A percentile compares a stretch with the other conserved stretches of the same genome.
These are phyloP conservation scores for Eupithecia abbreviata DNA, from an alignment of 2,888 invertebrate species.

Conservation along the genomic window DNA sequence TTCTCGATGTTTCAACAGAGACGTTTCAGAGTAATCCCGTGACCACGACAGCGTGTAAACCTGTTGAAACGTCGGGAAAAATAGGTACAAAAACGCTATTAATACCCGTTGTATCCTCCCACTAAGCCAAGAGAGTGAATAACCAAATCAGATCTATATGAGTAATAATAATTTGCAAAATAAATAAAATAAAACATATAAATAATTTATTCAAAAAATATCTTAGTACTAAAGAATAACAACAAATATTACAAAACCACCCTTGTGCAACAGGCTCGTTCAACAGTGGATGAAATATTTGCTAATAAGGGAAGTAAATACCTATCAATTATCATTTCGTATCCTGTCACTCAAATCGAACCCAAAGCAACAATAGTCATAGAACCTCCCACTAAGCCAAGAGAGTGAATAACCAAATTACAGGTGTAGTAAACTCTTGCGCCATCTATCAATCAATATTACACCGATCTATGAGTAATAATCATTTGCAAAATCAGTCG, in stretches of 20 bases:
- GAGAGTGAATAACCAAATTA: slow-evolving; percentile 12
- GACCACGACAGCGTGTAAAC: no score
- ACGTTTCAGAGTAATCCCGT: no score
- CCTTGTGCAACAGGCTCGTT: no score
- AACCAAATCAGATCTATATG: slow-evolving; percentile 27
- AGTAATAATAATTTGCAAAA: slow-evolving; percentile 29
- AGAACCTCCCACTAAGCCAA: not conserved
- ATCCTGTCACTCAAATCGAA: not conserved
- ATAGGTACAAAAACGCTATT: no score
- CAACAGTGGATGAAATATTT: no score
- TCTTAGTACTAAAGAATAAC: no score
- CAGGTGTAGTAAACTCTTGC: slow-evolving; percentile 19
- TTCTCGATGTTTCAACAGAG: no score
- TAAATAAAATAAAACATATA: not conserved
- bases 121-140: not conserved
- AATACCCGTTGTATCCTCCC: not conserved
- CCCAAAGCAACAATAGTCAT: not conserved
- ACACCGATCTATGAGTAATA: slow-evolving; percentile 26
- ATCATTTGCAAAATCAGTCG: slow-evolving; percentile 29
- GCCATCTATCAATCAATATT: slow-evolving; percentile 27
- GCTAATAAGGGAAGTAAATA: no score
- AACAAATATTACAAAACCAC: no score
- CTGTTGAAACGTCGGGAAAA: no score
- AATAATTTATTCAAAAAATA: no score
- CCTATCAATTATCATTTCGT: not conserved